Evolutionary conservation across 2,113 vertebrate genomes (phyloP).

Genomic region (Hoplias malabaricus): DNA sequence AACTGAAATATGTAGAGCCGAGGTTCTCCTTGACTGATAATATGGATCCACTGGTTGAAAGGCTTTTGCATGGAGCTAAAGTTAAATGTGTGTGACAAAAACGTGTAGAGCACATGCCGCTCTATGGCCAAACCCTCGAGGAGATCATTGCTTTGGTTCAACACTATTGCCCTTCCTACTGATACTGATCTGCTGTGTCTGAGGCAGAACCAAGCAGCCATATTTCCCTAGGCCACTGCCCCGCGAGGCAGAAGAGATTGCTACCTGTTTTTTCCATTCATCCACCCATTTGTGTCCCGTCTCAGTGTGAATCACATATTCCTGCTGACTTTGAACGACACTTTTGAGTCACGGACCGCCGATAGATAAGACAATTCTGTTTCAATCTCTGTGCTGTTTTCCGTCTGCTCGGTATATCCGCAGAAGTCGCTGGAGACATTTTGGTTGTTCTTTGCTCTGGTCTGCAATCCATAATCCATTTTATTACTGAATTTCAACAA

Average conservation of each 20-base stretch:
- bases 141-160: not conserved
- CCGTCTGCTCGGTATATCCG: not conserved
- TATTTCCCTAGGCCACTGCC: conserved; percentile 10
- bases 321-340: conserved; percentile 25
- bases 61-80: conserved; percentile 42
- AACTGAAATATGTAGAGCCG: not conserved
- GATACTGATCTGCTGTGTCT: conserved; percentile 8
- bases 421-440: conserved; percentile 8
- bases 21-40: not conserved
- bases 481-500: conserved; percentile 16
- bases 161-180: not conserved
- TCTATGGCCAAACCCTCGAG: conserved; percentile 12
- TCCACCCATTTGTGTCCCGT: conserved; percentile 15
- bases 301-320: conserved; percentile 26
- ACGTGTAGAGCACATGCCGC: not conserved
- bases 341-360: not conserved
- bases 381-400: conserved; percentile 8
- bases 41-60: conserved; percentile 13
- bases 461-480: conserved; percentile 9
- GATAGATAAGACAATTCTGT: conserved; percentile 14
- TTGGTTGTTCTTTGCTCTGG: conserved; percentile 19
- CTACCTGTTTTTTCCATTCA: conserved; percentile 24
- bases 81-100: conserved; percentile 46
- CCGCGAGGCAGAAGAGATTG: conserved; percentile 11
- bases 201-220: conserved; percentile 14